A percentile compares a stretch with the other conserved stretches of the same genome.
These are phyloP conservation scores for Orius insidiosus DNA, from an alignment of 1,140 invertebrate species.

Conservation along the genomic window DNA sequence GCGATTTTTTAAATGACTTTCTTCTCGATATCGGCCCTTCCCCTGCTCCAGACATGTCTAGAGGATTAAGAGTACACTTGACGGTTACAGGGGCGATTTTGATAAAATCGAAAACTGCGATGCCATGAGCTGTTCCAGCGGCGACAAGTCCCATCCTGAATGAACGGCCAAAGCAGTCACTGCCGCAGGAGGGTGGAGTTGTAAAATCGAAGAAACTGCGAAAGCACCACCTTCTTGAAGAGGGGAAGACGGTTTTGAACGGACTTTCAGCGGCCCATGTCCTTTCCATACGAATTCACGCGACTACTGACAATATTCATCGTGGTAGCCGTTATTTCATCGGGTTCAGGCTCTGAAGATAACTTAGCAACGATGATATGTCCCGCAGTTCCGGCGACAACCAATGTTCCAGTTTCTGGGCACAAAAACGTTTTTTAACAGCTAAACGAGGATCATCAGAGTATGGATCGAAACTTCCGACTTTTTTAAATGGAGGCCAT, in stretches of 20 bases:
- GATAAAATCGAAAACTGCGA: conserved; percentile 75
- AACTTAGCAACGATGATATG: conserved; percentile 72
- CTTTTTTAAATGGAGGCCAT: conserved; percentile 84
- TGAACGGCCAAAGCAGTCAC: conserved; percentile 76
- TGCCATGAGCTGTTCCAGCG: conserved; percentile 87
- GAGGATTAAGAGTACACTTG: conserved; percentile 85
- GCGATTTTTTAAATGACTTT: conserved; percentile 93
- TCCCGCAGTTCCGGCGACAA: conserved; percentile 85
- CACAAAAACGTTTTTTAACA: conserved; percentile 82
- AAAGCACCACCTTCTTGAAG: conserved; percentile 22
- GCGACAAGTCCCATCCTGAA: conserved; percentile 80
- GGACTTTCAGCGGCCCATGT: conserved; percentile 59
- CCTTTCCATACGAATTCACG: conserved; percentile 94
- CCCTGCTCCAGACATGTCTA: conserved; percentile 78
- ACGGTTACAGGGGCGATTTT: conserved; percentile 54
- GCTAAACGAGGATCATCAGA: conserved; percentile 89
- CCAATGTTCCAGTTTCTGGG: conserved; percentile 64
- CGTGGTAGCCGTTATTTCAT: conserved; percentile 40
- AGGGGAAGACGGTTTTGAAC: conserved; percentile 26
- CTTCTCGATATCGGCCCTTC: conserved; percentile 65
- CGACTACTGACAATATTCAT: conserved; percentile 84
- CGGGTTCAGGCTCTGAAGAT: conserved; percentile 37
- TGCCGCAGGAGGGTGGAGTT: conserved; percentile 82
- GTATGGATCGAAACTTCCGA: conserved; percentile 90
- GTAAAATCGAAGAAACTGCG: conserved; percentile 61